Conservation (phyloP, 2,113 vertebrate species). For the Aptenodytes forsteri region DNA sequence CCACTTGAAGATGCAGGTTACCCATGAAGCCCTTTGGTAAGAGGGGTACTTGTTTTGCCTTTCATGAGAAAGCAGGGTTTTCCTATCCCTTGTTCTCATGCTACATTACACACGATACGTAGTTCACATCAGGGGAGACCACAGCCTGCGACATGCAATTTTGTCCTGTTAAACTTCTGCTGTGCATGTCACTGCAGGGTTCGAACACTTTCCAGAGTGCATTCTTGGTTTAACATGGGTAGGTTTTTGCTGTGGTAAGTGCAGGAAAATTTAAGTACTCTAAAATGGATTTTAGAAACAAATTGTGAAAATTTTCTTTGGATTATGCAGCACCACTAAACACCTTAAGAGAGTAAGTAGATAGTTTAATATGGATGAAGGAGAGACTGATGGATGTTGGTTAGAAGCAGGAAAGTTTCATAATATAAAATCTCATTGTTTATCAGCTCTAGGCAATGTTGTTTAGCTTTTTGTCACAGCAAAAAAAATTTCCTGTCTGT, state of each 20-base stretch:
- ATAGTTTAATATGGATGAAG: not conserved
- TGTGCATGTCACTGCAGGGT: not conserved
- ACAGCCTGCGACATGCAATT: not conserved
- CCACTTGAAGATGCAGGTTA: not conserved
- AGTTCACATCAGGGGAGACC: not conserved
- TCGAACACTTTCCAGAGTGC: accelerated
- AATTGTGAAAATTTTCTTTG: not conserved
- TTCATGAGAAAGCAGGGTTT: not conserved
- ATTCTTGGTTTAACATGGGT: not conserved
- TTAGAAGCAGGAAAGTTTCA: not conserved
- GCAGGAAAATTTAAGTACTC: not conserved
- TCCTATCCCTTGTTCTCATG: not conserved
- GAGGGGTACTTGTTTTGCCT: not conserved
- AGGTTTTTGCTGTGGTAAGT: not conserved
- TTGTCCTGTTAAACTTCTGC: not conserved
- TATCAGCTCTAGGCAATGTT: constrained; percentile 1
- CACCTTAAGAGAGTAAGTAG: not conserved
- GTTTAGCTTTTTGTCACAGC: not conserved
- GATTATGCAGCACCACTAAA: not conserved
- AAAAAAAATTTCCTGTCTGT: not conserved
- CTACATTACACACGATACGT: accelerated
- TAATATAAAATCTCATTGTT: not conserved
- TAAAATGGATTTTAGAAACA: not conserved
- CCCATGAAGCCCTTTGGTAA: not conserved
- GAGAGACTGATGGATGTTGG: not conserved